Percentiles rank a stretch among this genome's conserved stretches.
Evolutionary conservation across 2,797 vertebrate species (phyloP).

Genomic region (Adelosebastes latens): DNA sequence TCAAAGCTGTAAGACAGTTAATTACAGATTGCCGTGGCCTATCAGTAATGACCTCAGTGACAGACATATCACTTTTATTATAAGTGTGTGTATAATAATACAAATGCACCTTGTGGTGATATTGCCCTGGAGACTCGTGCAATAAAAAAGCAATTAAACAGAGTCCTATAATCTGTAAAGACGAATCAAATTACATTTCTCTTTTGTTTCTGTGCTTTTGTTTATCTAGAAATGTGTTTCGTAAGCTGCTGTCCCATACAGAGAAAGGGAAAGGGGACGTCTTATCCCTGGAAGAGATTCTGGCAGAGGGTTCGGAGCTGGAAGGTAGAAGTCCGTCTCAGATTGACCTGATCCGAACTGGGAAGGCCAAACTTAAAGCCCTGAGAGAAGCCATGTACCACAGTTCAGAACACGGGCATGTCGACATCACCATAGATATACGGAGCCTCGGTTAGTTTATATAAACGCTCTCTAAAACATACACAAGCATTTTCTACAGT

Average conservation of each 20-base stretch:
- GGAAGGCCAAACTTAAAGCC: conserved; percentile 95
- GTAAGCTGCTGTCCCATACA: conserved; percentile 93
- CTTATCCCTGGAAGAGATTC: conserved; percentile 96
- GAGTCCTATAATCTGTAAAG: not conserved
- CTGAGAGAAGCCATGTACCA: conserved; percentile 98
- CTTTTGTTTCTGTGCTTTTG: not conserved
- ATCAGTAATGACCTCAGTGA: not conserved
- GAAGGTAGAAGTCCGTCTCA: conserved; percentile 87
- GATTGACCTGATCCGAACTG: conserved; percentile 88
- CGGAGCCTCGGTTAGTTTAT: conserved; percentile 91
- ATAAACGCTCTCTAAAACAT: not conserved
- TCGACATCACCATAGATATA: conserved; percentile 97
- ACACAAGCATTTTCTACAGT: not conserved
- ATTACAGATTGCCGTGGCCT: not conserved
- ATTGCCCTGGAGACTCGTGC: not conserved
- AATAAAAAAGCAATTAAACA: not conserved
- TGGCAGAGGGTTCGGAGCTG: conserved; percentile 93
- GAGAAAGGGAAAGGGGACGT: conserved; percentile 94
- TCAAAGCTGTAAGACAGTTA: not conserved
- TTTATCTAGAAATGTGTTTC: conserved; percentile 92
- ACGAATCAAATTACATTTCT: not conserved
- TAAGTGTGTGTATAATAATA: not conserved
- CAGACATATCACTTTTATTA: not conserved
- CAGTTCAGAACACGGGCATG: conserved; percentile 94
- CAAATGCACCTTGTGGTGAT: not conserved